Evolutionary conservation across 1,140 invertebrate genomes (phyloP).

Genomic region (Musca domestica): DNA sequence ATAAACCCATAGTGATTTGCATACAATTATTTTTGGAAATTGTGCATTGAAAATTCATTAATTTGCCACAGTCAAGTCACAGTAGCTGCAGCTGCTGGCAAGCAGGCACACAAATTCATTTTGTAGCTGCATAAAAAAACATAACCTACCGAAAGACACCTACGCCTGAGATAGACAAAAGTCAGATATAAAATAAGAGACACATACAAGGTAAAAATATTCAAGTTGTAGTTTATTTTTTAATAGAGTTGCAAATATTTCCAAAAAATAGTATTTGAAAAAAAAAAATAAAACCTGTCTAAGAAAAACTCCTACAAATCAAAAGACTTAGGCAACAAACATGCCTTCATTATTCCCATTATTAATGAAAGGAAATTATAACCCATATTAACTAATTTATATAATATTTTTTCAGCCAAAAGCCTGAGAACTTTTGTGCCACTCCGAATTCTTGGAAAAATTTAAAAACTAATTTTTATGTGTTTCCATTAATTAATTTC

Average conservation of each 20-base stretch:
- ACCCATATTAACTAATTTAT: too few species aligned
- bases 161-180: background rate
- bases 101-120: background rate
- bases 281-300: background rate
- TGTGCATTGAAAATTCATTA: constrained; percentile 10
- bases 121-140: background rate
- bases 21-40: constrained; percentile 14
- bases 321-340: background rate
- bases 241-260: background rate
- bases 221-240: background rate
- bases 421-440: too few species aligned
- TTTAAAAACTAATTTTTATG: too few species aligned
- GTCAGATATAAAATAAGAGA: background rate
- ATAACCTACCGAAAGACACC: background rate
- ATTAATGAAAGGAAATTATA: background rate
- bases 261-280: background rate
- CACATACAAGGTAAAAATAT: background rate
- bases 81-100: constrained; percentile 7
- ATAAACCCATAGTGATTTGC: background rate
- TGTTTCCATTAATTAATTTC: too few species aligned
- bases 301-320: background rate
- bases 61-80: constrained; percentile 2
- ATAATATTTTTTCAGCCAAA: too few species aligned
- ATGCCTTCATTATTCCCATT: background rate
- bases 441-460: too few species aligned